These are phyloP conservation scores for Ptiloglossa arizonensis DNA, from an alignment of 1,140 invertebrate genomes.

Conservation along the genomic window DNA sequence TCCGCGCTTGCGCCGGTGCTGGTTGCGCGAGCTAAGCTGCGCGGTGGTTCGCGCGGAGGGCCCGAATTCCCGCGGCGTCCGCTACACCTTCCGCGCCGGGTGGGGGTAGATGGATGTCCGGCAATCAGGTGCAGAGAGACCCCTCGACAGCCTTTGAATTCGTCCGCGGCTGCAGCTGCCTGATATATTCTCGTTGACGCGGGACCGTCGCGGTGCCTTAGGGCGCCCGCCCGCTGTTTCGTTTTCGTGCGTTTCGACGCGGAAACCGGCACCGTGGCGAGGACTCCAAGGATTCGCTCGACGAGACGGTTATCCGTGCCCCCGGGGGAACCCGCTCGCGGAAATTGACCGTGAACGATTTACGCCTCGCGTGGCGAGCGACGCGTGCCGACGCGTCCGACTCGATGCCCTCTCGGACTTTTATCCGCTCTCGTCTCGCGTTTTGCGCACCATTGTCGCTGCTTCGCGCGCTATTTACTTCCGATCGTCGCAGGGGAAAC, in stretches of 20 bases:
- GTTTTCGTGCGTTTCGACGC: constrained; percentile 55
- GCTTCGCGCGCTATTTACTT: too few relatives aligned
- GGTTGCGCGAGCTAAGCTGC: too few relatives aligned
- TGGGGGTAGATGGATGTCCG: constrained; percentile 64
- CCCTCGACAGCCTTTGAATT: constrained; percentile 58
- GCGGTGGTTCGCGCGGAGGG: too few relatives aligned
- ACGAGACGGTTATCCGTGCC: too few relatives aligned
- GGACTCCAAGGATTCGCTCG: neutral
- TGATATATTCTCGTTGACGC: constrained; percentile 58
- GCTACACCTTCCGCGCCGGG: constrained; percentile 30
- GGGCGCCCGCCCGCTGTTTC: constrained; percentile 54
- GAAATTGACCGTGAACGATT: constrained; percentile 61
- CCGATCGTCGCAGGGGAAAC: too few relatives aligned
- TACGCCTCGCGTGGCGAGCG: constrained; percentile 3
- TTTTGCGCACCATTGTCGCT: too few relatives aligned
- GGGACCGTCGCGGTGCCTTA: constrained; percentile 30
- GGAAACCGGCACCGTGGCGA: constrained; percentile 26
- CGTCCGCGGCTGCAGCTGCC: constrained; percentile 52
- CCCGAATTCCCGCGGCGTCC: constrained; percentile 47
- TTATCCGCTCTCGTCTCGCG: neutral
- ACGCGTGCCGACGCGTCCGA: too few relatives aligned
- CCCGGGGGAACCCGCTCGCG: too few relatives aligned
- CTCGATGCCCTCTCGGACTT: neutral
- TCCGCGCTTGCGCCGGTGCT: constrained; percentile 3
- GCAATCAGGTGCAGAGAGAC: constrained; percentile 68